phyloP scores from a whole-genome alignment of 2,797 vertebrate species.

The Hippocampus kuda region DNA sequence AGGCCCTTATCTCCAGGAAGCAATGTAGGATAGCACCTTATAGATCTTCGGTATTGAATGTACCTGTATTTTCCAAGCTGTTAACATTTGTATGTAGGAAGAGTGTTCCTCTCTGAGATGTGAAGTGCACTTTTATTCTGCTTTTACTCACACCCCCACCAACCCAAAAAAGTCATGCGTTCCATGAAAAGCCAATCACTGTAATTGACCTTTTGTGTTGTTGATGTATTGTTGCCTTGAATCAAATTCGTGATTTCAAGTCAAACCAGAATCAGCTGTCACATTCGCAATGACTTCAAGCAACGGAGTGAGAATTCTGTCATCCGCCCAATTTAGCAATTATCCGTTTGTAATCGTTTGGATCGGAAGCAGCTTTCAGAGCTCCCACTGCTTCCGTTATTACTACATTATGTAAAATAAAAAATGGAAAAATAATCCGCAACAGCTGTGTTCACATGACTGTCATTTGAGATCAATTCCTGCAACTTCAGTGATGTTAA shows the following conservation, averaged over 20 bases:
- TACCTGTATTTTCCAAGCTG: slow-evolving; percentile 68
- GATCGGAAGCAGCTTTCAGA: slow-evolving; percentile 26
- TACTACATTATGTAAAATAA: slow-evolving; percentile 32
- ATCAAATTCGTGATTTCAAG: slow-evolving; percentile 20
- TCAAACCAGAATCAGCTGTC: slow-evolving; percentile 22
- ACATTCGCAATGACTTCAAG: slow-evolving; percentile 21
- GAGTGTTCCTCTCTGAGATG: slow-evolving; percentile 61
- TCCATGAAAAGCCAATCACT: slow-evolving; percentile 41
- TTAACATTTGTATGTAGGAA: slow-evolving; percentile 65
- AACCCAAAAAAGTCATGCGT: slow-evolving; percentile 19
- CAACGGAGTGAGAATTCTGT: slow-evolving; percentile 17
- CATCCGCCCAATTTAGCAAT: slow-evolving; percentile 13
- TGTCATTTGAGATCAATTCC: slow-evolving; percentile 31
- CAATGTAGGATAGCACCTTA: slow-evolving; percentile 71
- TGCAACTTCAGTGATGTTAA: slow-evolving; percentile 44
- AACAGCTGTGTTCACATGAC: slow-evolving; percentile 31
- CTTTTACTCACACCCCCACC: slow-evolving; percentile 32
- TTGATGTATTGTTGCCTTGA: slow-evolving; percentile 20
- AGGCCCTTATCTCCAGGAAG: slow-evolving; percentile 46
- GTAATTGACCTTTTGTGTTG: slow-evolving; percentile 30
- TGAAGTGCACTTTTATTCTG: slow-evolving; percentile 77
- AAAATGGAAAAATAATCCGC: slow-evolving; percentile 8
- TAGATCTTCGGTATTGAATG: slow-evolving; percentile 75
- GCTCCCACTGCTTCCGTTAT: slow-evolving; percentile 15
- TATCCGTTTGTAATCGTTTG: slow-evolving; percentile 16